A percentile compares a stretch with the other conserved stretches of the same genome.
Conservation (phyloP, 2,113 vertebrate species). For the Dicerorhinus sumatrensis region DNA sequence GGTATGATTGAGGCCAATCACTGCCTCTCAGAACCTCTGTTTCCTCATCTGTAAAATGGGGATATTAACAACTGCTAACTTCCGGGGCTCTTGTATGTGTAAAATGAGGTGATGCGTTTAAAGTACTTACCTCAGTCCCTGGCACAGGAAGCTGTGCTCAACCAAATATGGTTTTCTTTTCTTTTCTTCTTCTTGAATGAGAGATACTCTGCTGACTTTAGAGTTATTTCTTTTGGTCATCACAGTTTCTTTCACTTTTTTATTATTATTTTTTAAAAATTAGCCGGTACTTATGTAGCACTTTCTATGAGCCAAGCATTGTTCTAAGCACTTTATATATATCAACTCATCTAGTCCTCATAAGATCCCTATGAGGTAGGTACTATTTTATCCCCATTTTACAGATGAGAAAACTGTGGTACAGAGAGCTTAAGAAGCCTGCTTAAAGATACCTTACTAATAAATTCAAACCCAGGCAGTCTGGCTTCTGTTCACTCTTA, state of each 20-base stretch:
- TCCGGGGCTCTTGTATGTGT: neutral
- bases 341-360: neutral
- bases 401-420: neutral
- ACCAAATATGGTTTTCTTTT: neutral
- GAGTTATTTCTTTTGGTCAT: neutral
- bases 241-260: neutral
- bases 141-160: neutral
- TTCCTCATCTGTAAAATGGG: neutral
- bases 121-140: neutral
- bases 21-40: neutral
- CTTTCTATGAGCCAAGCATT: neutral
- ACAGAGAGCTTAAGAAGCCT: neutral
- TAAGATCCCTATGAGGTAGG: neutral
- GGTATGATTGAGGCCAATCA: neutral
- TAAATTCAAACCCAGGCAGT: neutral
- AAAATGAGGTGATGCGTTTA: neutral
- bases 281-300: neutral
- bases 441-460: neutral
- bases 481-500: neutral
- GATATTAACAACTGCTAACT: neutral
- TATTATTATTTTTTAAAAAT: neutral
- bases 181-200: neutral
- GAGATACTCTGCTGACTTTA: neutral
- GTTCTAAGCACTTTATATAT: neutral
- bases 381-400: neutral